phyloP scores from a whole-genome alignment of 2,113 vertebrate species.

The Dermatemys mawii region DNA sequence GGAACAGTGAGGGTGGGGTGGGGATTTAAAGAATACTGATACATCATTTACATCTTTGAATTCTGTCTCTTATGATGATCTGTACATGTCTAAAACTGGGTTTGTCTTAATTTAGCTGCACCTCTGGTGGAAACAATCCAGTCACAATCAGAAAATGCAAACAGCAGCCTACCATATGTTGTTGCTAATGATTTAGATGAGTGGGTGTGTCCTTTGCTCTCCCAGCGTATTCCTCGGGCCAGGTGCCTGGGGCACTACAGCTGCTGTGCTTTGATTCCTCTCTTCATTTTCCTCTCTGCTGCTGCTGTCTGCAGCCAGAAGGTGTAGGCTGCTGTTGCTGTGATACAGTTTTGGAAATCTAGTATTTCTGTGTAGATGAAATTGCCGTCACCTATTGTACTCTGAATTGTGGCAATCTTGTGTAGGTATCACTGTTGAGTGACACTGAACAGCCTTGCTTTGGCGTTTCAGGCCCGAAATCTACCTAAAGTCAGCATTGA shows the following conservation, averaged over 20 bases:
- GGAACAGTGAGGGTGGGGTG: neutral
- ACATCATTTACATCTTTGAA: neutral
- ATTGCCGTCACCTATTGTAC: neutral
- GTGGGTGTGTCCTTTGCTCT: neutral
- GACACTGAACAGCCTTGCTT: rapidly evolving
- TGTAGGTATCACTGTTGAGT: neutral
- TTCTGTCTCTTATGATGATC: neutral
- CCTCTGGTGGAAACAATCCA: conserved; percentile 37
- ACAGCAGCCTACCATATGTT: conserved; percentile 52
- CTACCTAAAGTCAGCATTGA: neutral
- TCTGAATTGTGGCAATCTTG: neutral
- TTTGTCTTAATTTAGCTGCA: conserved; percentile 40
- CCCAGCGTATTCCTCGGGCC: conserved; percentile 14
- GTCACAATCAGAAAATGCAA: conserved; percentile 26
- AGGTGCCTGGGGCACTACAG: conserved; percentile 44
- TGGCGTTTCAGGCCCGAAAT: neutral
- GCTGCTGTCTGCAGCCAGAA: neutral
- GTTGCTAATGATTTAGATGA: conserved; percentile 2
- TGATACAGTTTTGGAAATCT: neutral
- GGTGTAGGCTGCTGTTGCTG: neutral
- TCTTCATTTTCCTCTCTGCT: rapidly evolving
- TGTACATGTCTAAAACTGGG: neutral
- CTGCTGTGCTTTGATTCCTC: conserved; percentile 38
- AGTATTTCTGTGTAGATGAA: neutral
- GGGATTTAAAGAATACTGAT: neutral